Evolutionary conservation across 23 tunicate genomes (phyloP).

Genomic region (Styela clava): DNA sequence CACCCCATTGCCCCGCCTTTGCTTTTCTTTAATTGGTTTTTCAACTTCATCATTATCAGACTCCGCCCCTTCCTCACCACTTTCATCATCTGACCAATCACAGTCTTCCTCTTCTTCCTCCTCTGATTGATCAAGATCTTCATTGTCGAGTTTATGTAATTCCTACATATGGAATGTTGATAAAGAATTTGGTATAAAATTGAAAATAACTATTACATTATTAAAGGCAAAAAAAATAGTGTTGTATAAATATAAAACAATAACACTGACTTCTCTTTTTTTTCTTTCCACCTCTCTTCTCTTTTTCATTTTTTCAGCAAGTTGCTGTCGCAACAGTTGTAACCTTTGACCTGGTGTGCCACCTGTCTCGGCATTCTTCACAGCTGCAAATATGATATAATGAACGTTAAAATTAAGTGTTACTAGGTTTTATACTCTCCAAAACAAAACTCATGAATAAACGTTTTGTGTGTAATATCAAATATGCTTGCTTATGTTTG

Average conservation of each 20-base stretch:
- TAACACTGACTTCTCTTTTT: conserved; percentile 49
- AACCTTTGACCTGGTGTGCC: conserved; percentile 25
- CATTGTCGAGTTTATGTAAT: conserved; percentile 66
- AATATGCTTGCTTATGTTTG: no score
- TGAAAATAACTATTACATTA: no score
- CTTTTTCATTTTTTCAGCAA: conserved; percentile 70
- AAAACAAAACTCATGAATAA: no score
- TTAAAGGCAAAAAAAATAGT: neutral
- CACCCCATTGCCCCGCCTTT: conserved; percentile 13
- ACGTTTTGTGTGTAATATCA: no score
- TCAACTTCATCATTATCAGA: neutral
- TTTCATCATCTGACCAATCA: conserved; percentile 46
- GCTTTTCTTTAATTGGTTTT: neutral
- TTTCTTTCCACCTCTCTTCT: conserved; percentile 47
- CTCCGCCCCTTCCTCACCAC: conserved; percentile 28
- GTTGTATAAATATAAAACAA: neutral
- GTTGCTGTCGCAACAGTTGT: conserved; percentile 34
- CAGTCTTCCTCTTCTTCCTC: conserved; percentile 63
- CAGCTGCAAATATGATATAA: no score
- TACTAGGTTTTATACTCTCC: no score
- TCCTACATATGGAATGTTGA: no score
- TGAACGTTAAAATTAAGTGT: no score
- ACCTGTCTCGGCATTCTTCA: conserved; percentile 10
- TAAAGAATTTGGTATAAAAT: neutral
- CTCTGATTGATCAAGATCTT: conserved; percentile 52